Evolutionary conservation across 2,113 vertebrate genomes (phyloP).

Genomic region (Oreochromis tanganicae): DNA sequence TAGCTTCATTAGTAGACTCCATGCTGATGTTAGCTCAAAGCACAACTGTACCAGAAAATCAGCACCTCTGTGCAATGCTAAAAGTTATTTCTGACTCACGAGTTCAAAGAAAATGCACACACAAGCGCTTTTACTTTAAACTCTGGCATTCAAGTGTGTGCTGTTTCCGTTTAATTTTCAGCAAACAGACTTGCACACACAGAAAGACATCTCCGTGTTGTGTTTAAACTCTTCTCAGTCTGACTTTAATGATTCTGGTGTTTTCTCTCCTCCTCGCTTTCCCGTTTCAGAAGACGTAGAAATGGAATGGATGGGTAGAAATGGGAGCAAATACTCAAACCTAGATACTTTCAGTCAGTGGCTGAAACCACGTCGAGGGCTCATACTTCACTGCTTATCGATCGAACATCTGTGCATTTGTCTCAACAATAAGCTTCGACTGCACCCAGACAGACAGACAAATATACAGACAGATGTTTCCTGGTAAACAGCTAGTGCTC

Average conservation of each 20-base stretch:
- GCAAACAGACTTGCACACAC: background rate
- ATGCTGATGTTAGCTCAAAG: background rate
- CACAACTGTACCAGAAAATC: background rate
- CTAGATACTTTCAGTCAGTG: background rate
- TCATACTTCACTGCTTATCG: constrained; percentile 32
- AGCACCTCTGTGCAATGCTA: background rate
- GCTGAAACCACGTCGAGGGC: constrained; percentile 10
- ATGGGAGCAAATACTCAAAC: background rate
- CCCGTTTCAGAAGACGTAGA: background rate
- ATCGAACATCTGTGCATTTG: constrained; percentile 21
- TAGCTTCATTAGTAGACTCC: background rate
- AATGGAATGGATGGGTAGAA: background rate
- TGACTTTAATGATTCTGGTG: background rate
- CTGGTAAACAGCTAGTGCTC: constrained; percentile 21
- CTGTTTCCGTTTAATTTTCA: background rate
- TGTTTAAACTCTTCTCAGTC: background rate
- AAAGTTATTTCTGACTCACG: background rate
- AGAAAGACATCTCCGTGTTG: background rate
- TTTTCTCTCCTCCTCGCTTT: background rate
- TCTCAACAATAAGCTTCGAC: constrained; percentile 14
- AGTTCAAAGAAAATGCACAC: background rate
- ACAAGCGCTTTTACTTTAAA: background rate
- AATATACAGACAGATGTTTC: constrained; percentile 33
- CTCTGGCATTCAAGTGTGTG: background rate
- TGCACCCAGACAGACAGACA: background rate